phyloP scores from a whole-genome alignment of 2,113 vertebrate species.

The Acrocephalus kingi region DNA sequence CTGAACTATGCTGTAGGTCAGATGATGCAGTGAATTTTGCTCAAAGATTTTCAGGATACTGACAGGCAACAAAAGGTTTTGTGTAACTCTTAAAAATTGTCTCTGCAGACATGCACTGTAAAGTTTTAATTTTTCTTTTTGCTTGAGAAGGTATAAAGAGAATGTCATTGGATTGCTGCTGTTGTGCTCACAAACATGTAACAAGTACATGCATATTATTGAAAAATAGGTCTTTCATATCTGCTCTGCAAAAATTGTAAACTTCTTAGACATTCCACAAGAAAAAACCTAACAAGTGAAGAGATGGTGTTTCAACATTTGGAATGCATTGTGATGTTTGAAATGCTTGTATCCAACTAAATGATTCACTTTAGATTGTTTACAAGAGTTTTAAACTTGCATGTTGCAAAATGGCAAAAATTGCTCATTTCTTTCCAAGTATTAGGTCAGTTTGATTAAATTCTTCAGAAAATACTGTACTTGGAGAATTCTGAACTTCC shows the following conservation, averaged over 20 bases:
- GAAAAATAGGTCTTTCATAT: not conserved
- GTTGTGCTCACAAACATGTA: not conserved
- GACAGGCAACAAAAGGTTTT: not conserved
- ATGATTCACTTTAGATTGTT: not conserved
- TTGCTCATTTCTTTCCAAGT: not conserved
- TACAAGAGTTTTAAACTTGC: not conserved
- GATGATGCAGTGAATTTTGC: not conserved
- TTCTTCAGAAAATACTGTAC: not conserved
- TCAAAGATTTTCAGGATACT: not conserved
- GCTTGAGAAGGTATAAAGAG: not conserved
- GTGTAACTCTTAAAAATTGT: not conserved
- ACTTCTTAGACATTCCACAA: not conserved
- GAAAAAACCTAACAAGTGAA: not conserved
- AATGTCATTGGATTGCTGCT: not conserved
- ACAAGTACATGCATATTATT: not conserved
- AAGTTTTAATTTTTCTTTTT: not conserved
- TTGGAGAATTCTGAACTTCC: not conserved
- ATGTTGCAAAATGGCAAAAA: not conserved
- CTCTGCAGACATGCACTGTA: not conserved
- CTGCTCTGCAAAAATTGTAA: fast-evolving
- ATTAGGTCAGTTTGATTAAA: not conserved
- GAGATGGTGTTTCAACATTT: not conserved
- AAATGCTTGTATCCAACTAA: not conserved
- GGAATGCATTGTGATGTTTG: not conserved
- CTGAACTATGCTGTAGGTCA: not conserved